Percentiles rank a stretch among this genome's conserved stretches.
These are phyloP conservation scores for Athalia cordata DNA, from an alignment of 2,888 invertebrate species.

Conservation along the genomic window DNA sequence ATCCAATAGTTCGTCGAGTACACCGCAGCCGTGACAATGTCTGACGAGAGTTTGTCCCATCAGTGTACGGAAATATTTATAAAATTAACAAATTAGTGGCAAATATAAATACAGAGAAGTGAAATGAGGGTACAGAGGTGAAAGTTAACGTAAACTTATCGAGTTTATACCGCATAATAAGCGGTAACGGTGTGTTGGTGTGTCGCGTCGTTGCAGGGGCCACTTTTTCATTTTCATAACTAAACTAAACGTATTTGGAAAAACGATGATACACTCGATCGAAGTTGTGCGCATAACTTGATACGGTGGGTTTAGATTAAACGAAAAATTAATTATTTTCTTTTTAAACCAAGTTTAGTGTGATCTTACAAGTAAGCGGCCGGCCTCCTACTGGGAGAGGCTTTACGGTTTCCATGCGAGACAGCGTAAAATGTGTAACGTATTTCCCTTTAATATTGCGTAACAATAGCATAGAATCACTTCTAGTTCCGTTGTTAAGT, in stretches of 20 bases:
- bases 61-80: slow-evolving; percentile 31
- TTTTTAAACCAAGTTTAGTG: neutral
- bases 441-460: slow-evolving; percentile 71
- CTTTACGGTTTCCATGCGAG: slow-evolving; percentile 14
- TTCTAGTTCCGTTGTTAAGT: slow-evolving; percentile 29
- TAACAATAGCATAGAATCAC: slow-evolving; percentile 56
- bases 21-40: slow-evolving; percentile 56
- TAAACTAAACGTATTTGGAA: neutral
- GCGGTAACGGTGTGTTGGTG: slow-evolving; percentile 26
- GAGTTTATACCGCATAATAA: neutral
- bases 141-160: slow-evolving; percentile 1
- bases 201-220: slow-evolving; percentile 4
- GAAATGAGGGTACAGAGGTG: slow-evolving; percentile 19
- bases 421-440: slow-evolving; percentile 57
- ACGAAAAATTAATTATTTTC: neutral
- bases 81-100: slow-evolving; percentile 25
- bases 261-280: slow-evolving; percentile 15
- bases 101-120: slow-evolving; percentile 2
- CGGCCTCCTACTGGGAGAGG: slow-evolving; percentile 30
- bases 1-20: slow-evolving; percentile 73
- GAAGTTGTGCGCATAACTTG: slow-evolving; percentile 16
- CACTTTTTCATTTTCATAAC: neutral
- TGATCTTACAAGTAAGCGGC: neutral
- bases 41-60: slow-evolving; percentile 10
- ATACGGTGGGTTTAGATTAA: neutral